Base-by-base conservation (phyloP, 2,113 vertebrate genomes). In the zebrafish (Danio rerio) region DNA sequence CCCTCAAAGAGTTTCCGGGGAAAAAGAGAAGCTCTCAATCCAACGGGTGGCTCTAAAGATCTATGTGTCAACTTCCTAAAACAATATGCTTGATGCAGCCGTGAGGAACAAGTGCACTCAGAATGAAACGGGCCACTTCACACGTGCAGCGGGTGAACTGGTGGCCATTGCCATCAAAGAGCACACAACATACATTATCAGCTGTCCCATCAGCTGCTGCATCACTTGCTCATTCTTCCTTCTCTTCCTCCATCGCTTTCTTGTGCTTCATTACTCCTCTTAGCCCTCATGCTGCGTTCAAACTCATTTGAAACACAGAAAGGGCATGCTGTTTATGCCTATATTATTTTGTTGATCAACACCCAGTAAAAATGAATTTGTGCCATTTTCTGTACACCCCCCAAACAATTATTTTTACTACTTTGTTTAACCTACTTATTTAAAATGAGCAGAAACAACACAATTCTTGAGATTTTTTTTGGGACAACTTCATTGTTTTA, bases 41-140 rank as follows among this genome's bases (percentile, higher is more conserved):
- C 66, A 56, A 50, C 49, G 12, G 79, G 62, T 77, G n/a, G 11
- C 53, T 9, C 9, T 16, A 69, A 40, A 63, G 59, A 82, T 83
- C 71, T 7, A 74, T 85, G 63, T 79, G 78, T 78, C 74, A 75
- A 71, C 68, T 75, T 81, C 75, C 78, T 79, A 55, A 85, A 87
- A 85, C 84, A 83, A 81, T 78, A 13, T 18, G n/a, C 52, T 9
- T 62, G 59, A 85, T 73, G 63, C 62, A 59, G n/a, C 70, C 31
- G 42, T 77, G 76, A 84, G 82, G 79, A 86, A 82, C 84, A 80
- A 84, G 80, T 86, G 84, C 82, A 84, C 82, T 86, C 87, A 80
- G 79, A 66, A 78, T 72, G 83, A 78, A 88, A 84, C 72, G 82
- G 80, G 71, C 80, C 79, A 69, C 82, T 81, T 83, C 81, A 66